phyloP scores from a whole-genome alignment of 2,888 invertebrate species.

The Ernsta delagoae region DNA sequence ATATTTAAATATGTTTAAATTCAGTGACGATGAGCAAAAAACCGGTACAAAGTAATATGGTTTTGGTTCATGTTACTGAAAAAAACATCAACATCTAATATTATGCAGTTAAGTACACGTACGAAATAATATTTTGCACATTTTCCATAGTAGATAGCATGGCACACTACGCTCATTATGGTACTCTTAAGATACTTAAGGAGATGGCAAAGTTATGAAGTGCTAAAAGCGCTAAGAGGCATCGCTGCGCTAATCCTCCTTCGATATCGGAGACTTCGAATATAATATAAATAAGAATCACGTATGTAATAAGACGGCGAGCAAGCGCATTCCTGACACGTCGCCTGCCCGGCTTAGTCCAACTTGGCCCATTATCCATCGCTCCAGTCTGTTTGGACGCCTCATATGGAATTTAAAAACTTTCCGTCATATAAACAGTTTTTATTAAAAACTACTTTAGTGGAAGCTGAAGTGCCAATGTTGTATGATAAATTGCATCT shows the following conservation, averaged over 20 bases:
- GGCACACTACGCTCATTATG: background rate
- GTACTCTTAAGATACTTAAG: constrained; percentile 49
- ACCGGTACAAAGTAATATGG: background rate
- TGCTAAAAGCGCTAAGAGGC: constrained; percentile 66
- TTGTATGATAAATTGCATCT: background rate
- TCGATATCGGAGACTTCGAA: constrained; percentile 59
- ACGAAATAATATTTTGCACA: background rate
- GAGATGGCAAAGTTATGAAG: constrained; percentile 54
- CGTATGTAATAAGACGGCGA: constrained; percentile 80
- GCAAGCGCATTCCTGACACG: constrained; percentile 78
- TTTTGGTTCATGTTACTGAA: background rate
- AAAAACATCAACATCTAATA: background rate
- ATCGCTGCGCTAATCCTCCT: constrained; percentile 75
- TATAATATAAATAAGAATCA: constrained; percentile 84
- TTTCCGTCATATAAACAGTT: constrained; percentile 39
- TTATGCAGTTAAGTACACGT: background rate
- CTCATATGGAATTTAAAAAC: constrained; percentile 47
- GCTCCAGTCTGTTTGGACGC: constrained; percentile 52
- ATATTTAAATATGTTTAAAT: constrained; percentile 4
- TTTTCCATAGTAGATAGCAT: background rate
- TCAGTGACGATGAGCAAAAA: background rate
- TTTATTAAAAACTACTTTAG: constrained; percentile 25
- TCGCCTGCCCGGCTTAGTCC: constrained; percentile 72
- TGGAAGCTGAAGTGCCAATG: background rate
- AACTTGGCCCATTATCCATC: constrained; percentile 76